A percentile compares a stretch with the other conserved stretches of the same genome.
Evolutionary conservation across 2,797 vertebrate species (phyloP).

Genomic region (Chiloscyllium punctatum): DNA sequence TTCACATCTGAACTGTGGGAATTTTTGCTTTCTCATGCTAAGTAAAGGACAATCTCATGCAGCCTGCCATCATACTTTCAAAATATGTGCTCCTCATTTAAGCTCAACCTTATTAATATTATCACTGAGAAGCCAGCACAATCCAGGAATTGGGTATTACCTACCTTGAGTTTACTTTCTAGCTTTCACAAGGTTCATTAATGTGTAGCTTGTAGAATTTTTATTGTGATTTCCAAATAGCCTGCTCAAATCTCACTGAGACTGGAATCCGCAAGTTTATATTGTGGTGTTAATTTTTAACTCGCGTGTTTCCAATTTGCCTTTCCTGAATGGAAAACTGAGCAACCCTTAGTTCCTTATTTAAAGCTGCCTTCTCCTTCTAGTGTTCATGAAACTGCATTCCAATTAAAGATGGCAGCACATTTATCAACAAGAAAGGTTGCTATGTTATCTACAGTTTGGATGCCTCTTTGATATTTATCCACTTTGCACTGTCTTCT

Average conservation of each 20-base stretch:
- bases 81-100: background rate
- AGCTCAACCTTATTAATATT: background rate
- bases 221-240: background rate
- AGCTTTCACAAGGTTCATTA: background rate
- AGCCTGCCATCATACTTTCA: background rate
- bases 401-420: background rate
- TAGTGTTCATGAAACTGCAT: background rate
- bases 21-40: background rate
- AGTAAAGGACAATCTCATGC: background rate
- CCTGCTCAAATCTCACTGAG: background rate
- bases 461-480: background rate
- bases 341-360: background rate
- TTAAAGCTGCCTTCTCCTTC: background rate
- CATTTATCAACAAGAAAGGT: background rate
- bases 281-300: background rate
- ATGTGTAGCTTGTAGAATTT: background rate
- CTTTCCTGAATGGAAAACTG: background rate
- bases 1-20: background rate
- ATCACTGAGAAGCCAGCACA: background rate
- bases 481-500: background rate
- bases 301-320: background rate
- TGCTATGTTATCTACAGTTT: background rate
- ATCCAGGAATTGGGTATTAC: background rate
- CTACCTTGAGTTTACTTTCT: background rate
- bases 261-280: background rate